These are phyloP conservation scores for Astropecten irregularis DNA, from an alignment of 53 echinoderm and acorn worm species.

Conservation along the genomic window DNA sequence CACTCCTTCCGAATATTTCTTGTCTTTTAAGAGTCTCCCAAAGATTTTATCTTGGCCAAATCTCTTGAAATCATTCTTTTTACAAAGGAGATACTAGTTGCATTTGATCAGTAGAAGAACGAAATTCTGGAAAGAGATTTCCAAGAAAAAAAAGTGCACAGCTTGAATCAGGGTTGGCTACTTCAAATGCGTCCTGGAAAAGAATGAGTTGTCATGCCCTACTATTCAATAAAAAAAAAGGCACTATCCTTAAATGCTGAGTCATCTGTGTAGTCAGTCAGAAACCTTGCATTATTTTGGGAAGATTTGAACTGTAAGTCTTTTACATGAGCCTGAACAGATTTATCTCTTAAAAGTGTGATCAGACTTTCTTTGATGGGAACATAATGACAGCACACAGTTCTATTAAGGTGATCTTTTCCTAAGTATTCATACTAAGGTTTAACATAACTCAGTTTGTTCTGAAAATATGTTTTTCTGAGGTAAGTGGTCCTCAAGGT, in stretches of 20 bases:
- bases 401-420: slow-evolving; percentile 7
- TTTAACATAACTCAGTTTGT: slow-evolving; percentile 34
- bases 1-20: slow-evolving; percentile 24
- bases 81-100: slow-evolving; percentile 64
- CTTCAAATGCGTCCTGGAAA: slow-evolving; percentile 67
- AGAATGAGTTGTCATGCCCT: too few species aligned
- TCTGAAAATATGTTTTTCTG: slow-evolving; percentile 52
- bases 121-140: slow-evolving; percentile 45
- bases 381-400: slow-evolving; percentile 65
- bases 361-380: slow-evolving; percentile 63
- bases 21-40: slow-evolving; percentile 38
- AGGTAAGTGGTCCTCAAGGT: slow-evolving; percentile 46
- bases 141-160: slow-evolving; percentile 63
- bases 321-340: slow-evolving; percentile 27
- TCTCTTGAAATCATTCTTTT: slow-evolving; percentile 26
- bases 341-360: slow-evolving; percentile 26
- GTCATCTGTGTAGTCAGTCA: too few species aligned
- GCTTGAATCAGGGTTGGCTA: slow-evolving; percentile 64
- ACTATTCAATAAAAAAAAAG: slow-evolving; percentile 40
- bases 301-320: too few species aligned
- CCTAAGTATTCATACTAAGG: slow-evolving; percentile 47
- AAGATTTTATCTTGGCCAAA: slow-evolving; percentile 32
- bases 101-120: slow-evolving; percentile 63
- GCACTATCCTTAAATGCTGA: slow-evolving; percentile 27
- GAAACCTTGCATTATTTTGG: too few species aligned